phyloP scores from a whole-genome alignment of 2,113 vertebrate genomes.

The Oceanites oceanicus region DNA sequence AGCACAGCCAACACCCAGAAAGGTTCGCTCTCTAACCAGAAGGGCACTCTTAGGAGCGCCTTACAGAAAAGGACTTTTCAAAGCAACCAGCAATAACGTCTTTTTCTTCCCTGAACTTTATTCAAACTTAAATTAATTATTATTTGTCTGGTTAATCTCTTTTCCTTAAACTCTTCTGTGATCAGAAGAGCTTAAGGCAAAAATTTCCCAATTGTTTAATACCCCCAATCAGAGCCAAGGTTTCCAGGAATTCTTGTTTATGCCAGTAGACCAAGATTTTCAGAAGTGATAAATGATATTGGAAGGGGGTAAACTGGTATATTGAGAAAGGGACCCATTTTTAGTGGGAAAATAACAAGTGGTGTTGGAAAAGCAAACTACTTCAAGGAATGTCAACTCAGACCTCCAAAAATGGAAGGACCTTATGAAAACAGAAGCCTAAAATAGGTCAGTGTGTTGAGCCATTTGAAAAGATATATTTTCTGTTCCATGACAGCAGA shows the following conservation, averaged over 20 bases:
- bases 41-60: not conserved
- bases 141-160: not conserved
- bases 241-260: not conserved
- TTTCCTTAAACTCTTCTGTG: not conserved
- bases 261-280: not conserved
- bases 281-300: not conserved
- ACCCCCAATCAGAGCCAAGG: not conserved
- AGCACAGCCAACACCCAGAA: not conserved
- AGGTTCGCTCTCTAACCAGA: not conserved
- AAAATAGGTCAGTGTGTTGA: not conserved
- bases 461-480: not conserved
- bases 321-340: not conserved
- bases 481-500: not conserved
- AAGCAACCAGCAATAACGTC: not conserved
- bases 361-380: not conserved
- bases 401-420: not conserved
- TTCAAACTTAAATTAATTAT: not conserved
- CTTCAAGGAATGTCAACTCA: not conserved
- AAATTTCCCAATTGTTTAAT: not conserved
- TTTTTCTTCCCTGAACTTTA: not conserved
- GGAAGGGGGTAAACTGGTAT: accelerated
- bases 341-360: not conserved
- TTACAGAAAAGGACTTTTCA: not conserved
- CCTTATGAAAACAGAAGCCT: not conserved
- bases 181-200: not conserved